Conservation (phyloP, 1,140 invertebrate species). For the Calephelis virginiensis region DNA sequence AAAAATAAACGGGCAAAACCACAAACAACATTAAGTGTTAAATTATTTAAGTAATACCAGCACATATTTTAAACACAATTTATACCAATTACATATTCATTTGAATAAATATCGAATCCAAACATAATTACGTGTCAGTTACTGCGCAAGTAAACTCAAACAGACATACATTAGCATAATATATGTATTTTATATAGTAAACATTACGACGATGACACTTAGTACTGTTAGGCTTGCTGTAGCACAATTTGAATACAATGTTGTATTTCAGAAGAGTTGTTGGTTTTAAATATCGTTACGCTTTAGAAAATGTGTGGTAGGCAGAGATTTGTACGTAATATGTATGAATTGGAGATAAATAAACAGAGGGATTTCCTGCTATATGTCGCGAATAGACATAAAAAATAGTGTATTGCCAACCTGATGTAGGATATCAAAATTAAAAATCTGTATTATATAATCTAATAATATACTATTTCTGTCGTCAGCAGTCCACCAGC, state of each 20-base stretch:
- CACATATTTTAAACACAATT: conserved; percentile 9
- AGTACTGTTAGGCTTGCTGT: conserved; percentile 5
- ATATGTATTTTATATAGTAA: conserved; percentile 8
- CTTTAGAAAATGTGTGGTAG: too few species aligned
- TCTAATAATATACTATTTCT: too few species aligned
- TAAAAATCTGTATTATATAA: too few species aligned
- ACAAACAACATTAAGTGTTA: too few species aligned
- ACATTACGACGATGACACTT: not conserved
- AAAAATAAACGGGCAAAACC: too few species aligned
- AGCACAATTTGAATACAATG: not conserved
- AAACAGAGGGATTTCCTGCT: too few species aligned
- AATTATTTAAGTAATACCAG: not conserved
- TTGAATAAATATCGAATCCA: conserved; percentile 12
- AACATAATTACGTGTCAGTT: conserved; percentile 16
- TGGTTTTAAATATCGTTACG: too few species aligned
- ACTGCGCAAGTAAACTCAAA: conserved; percentile 8
- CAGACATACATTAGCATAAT: conserved; percentile 12
- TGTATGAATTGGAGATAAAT: too few species aligned
- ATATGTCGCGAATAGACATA: too few species aligned
- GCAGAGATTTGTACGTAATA: too few species aligned
- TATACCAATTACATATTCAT: not conserved
- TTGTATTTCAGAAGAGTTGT: not conserved
- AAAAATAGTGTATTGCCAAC: too few species aligned
- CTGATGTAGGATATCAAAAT: not conserved
- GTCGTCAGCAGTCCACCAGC: too few species aligned